A percentile compares a stretch with the other conserved stretches of the same genome.
phyloP scores from a whole-genome alignment of 2,797 vertebrate genomes.

The Arctocebus calabarensis region DNA sequence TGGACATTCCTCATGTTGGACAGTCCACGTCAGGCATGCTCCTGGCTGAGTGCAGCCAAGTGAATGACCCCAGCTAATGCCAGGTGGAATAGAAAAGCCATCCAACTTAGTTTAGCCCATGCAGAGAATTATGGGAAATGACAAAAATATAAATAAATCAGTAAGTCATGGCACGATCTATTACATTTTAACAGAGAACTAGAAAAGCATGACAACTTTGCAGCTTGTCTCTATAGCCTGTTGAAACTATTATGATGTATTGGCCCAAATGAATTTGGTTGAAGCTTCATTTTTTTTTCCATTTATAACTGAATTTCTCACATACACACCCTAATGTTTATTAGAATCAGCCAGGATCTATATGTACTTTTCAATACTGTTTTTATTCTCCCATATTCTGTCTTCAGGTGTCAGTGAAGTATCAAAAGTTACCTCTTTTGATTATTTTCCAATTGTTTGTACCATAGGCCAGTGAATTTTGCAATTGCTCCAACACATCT shows the following conservation, averaged over 20 bases:
- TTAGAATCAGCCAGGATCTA: background rate
- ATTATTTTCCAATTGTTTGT: slow-evolving; percentile 59
- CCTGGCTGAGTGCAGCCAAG: background rate
- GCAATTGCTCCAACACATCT: slow-evolving; percentile 35
- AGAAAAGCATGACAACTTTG: background rate
- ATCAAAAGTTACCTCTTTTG: slow-evolving; percentile 40
- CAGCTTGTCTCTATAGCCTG: background rate
- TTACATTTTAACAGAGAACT: background rate
- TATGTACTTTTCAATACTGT: background rate
- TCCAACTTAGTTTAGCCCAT: background rate
- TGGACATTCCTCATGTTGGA: background rate
- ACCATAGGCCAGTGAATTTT: slow-evolving; percentile 9
- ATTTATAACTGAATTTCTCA: slow-evolving; percentile 17
- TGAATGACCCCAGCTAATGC: background rate
- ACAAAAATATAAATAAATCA: background rate
- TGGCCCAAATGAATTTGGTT: slow-evolving; percentile 24
- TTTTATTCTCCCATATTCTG: background rate
- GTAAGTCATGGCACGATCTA: background rate
- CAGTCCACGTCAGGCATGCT: too few relatives aligned
- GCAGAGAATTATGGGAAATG: background rate
- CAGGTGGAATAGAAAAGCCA: background rate
- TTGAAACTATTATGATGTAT: background rate
- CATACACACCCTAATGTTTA: background rate
- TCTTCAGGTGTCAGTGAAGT: slow-evolving; percentile 34
- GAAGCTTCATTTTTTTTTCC: slow-evolving; percentile 12